Base-by-base conservation (phyloP, 1,140 invertebrate genomes). In the Plectus sambesii region DNA sequence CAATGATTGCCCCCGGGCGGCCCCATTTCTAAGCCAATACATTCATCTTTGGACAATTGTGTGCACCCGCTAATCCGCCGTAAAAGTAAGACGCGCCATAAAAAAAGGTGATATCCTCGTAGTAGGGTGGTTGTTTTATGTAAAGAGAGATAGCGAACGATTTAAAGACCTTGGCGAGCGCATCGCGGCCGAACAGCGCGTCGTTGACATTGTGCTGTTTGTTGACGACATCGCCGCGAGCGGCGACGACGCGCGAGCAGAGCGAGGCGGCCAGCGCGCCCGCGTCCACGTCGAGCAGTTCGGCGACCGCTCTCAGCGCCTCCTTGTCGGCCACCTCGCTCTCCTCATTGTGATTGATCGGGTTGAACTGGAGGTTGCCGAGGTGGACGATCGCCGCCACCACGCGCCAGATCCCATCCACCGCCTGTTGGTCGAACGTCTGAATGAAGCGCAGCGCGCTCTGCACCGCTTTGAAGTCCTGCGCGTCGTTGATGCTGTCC, bases 211-310 rank as follows among this genome's bases (percentile, higher is more conserved):
- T 87, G 61, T 93, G 85, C 50, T 79, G 79, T 74, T 94, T 94
- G 66, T 84, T 81, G 76, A 96, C 86, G 2, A 94, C 81, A 72
- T 94, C 86, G 2, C 87, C 88, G 43, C 85, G 81, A 0, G 88
- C 88, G 2, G 89, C 85, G 61, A 96, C 88, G 22, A 88, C 83
- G 47, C 89, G 74, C 54, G 82, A 82, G 51, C 81, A 84, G 53
- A 97, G 72, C 1, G 86, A 79, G 24, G 78, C 78, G 23, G 76
- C 77, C 5, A 93, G 72, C n/a, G 83, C 80, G 6, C 76, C 72
- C 49, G 78, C 75, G 12, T 79, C 76, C 20, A 93, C 83, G 19
- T 79, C 76, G 5, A 94, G 72, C 39, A 87, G 76, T 58, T 74
- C 69, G 2, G 82, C 78, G 12, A 83, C 78, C 55, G 76, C 76